phyloP scores from a whole-genome alignment of 2,113 vertebrate species.

The Chamaea fasciata region DNA sequence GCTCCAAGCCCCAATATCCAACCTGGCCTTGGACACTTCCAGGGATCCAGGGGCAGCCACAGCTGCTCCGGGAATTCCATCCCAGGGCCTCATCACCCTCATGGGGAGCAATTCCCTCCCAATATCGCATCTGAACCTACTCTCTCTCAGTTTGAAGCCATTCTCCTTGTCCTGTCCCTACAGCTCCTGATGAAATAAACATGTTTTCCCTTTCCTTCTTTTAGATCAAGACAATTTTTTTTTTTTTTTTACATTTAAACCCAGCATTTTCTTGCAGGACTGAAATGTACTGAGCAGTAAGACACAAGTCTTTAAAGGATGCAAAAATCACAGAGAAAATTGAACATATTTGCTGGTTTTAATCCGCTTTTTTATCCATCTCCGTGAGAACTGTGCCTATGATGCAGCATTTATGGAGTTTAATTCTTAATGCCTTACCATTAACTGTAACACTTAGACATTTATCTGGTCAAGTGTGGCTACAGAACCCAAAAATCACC shows the following conservation, averaged over 20 bases:
- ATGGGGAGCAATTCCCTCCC: not conserved
- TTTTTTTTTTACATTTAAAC: not conserved
- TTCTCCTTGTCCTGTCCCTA: not conserved
- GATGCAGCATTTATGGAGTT: not conserved
- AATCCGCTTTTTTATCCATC: not conserved
- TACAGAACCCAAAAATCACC: not conserved
- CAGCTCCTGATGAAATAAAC: not conserved
- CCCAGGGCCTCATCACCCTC: not conserved
- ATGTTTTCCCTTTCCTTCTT: not conserved
- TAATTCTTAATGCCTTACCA: not conserved
- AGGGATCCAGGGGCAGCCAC: not conserved
- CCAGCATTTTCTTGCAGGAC: not conserved
- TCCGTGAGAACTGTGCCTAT: not conserved
- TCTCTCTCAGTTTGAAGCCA: not conserved
- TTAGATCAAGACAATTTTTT: not conserved
- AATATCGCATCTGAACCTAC: not conserved
- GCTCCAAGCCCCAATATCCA: not conserved
- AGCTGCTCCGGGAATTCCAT: not conserved
- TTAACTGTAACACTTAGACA: not conserved
- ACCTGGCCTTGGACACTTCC: rapidly evolving
- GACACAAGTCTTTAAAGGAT: not conserved
- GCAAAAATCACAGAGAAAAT: not conserved
- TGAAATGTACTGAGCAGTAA: not conserved
- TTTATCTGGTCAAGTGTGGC: not conserved
- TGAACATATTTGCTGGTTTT: not conserved